Conservation (phyloP, 2,888 invertebrate species). For the Mythimna impura region DNA sequence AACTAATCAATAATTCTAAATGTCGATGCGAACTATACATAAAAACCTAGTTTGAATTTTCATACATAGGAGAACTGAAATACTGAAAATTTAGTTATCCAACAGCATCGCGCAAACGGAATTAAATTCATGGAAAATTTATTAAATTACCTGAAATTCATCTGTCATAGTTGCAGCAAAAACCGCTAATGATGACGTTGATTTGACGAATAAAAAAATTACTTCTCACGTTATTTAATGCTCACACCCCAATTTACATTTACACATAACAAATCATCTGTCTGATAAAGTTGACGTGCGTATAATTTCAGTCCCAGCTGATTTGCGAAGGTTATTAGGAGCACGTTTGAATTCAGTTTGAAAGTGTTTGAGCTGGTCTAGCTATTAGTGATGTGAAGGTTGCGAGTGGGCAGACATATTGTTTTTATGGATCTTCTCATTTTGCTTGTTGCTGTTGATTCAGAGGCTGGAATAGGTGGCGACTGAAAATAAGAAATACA, state of each 20-base stretch:
- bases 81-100: neutral
- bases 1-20: neutral
- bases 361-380: constrained; percentile 66
- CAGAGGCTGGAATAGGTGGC: constrained; percentile 42
- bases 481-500: constrained; percentile 31
- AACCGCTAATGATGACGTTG: constrained; percentile 5
- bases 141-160: neutral
- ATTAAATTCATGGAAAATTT: neutral
- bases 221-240: constrained; percentile 1
- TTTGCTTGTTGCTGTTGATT: constrained; percentile 57
- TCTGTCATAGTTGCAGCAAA: constrained; percentile 8
- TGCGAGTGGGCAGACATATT: constrained; percentile 67
- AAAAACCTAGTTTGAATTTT: neutral
- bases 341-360: constrained; percentile 70
- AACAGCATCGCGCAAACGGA: neutral
- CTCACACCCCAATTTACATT: constrained; percentile 42
- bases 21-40: neutral
- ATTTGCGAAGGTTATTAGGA: constrained; percentile 74
- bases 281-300: constrained; percentile 72
- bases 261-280: constrained; percentile 68
- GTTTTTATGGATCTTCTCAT: constrained; percentile 62
- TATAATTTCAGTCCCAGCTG: constrained; percentile 70
- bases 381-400: constrained; percentile 66
- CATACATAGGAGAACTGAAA: neutral
- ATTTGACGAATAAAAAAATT: constrained; percentile 11